phyloP scores from a whole-genome alignment of 2,113 vertebrate genomes.

The Accipiter cooperii region DNA sequence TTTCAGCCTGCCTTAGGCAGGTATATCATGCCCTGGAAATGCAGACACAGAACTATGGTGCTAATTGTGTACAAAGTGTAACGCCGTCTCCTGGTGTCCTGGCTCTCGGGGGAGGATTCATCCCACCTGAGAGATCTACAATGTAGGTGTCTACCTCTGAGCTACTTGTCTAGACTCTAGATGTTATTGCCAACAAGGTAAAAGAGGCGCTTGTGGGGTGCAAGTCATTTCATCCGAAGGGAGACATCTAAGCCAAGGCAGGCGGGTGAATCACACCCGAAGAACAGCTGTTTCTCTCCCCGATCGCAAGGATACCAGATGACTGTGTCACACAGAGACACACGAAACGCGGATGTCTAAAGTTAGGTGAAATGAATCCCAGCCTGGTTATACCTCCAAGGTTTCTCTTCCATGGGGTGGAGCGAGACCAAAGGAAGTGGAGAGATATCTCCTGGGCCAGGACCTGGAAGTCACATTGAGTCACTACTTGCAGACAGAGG shows the following conservation, averaged over 20 bases:
- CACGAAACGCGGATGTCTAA: not conserved
- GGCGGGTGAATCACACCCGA: constrained; percentile 14
- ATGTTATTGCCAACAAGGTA: not conserved
- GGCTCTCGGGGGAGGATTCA: not conserved
- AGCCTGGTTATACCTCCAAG: not conserved
- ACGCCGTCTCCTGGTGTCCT: not conserved
- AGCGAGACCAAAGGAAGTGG: not conserved
- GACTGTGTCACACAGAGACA: not conserved
- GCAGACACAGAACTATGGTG: not conserved
- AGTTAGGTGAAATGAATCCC: not conserved
- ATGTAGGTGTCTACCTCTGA: not conserved
- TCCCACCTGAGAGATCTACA: not conserved
- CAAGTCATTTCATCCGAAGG: not conserved
- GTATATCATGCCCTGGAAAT: not conserved
- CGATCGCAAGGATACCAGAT: not conserved
- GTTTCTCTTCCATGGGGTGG: not conserved
- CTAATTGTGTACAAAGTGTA: not conserved
- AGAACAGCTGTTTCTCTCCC: constrained; percentile 22
- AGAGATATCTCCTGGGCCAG: not conserved
- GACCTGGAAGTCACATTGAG: not conserved
- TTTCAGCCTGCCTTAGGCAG: not conserved
- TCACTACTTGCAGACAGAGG: not conserved
- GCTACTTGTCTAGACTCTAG: constrained; percentile 46
- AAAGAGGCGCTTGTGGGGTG: not conserved
- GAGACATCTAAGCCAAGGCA: not conserved